Evolutionary conservation across 2,797 vertebrate genomes (phyloP).

Genomic region (Etheostoma perlongum): DNA sequence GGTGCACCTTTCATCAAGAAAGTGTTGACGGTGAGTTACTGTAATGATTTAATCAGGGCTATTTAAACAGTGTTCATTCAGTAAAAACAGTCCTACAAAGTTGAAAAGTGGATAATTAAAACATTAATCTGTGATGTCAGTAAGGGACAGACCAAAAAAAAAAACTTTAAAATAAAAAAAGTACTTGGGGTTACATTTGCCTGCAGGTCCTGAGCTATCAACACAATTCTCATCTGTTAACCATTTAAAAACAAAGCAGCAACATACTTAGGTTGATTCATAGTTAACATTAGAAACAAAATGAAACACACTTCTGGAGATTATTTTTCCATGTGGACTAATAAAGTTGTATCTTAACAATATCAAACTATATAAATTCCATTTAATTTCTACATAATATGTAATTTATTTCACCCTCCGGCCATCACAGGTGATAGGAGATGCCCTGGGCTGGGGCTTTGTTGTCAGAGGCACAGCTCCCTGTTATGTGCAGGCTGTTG

Average conservation of each 20-base stretch:
- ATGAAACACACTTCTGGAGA: neutral
- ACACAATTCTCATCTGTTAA: neutral
- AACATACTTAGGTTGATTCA: neutral
- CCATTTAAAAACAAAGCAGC: neutral
- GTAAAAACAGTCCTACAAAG: neutral
- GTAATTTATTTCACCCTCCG: slow-evolving; percentile 19
- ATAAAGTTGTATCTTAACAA: neutral
- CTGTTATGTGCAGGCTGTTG: slow-evolving; percentile 92
- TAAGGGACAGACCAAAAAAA: neutral
- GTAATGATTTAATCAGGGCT: neutral
- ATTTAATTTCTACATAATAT: slow-evolving; percentile 8
- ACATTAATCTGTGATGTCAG: neutral
- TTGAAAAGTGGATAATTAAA: neutral
- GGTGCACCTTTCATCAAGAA: slow-evolving; percentile 89
- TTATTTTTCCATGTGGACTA: neutral
- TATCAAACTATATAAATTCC: neutral
- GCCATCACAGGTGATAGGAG: slow-evolving; percentile 87
- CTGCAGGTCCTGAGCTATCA: neutral
- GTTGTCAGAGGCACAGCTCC: slow-evolving; percentile 89
- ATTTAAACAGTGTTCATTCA: neutral
- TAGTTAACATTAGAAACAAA: neutral
- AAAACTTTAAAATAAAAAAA: neutral
- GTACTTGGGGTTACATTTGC: neutral
- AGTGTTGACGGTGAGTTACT: slow-evolving; percentile 87
- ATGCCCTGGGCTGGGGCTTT: slow-evolving; percentile 92